Base-by-base conservation (phyloP, 2,113 vertebrate species). In the Rhabdomys dilectus region DNA sequence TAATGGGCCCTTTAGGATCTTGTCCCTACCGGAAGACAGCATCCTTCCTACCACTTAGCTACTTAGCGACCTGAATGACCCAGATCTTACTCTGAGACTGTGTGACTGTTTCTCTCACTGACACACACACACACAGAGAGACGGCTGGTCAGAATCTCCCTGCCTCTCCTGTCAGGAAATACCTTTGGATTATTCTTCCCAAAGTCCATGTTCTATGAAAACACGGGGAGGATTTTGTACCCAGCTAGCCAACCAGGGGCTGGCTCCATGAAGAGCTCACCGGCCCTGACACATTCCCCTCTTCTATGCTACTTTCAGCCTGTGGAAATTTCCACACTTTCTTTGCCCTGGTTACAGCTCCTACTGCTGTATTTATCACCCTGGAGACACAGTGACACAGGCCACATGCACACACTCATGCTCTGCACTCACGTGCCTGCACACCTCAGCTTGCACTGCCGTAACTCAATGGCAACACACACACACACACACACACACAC, bases 301-400 rank as follows among this genome's bases (percentile, higher is more conserved):
- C 95, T 96, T 86, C 90, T 68, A 60, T 1, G 1, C 96, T 75
- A 84, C 92, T 75, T 93, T 39, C 66, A 96, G 95, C 88, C 91
- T 96, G 68, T 97, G 98, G 97, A 97, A 97, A 97, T 98, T 97
- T 98, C 97, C 92, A 0, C 42, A 89, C 92, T 97, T 96, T 91
- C 92, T 96, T 89, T 96, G 89, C 86, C 95, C 94, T 97, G 96
- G 95, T 96, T 97, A 91, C 92, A 95, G 96, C 94, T 96, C 87
- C 86, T 82, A 17, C 73, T 88, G 78, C 94, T 84, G 92, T 91
- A 95, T 97, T 97, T 97, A 95, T 97, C 97, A 97, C 97, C 98
- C 97, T 98, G 97, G 98, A 98, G 97, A 98, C 97, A 96, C 88
- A 84, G 95, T 95, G 94, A 94, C 91, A 94, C 68, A 70, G 96